A percentile compares a stretch with the other conserved stretches of the same genome.
Evolutionary conservation across 2,113 vertebrate species (phyloP).

Genomic region (Passer montanus): DNA sequence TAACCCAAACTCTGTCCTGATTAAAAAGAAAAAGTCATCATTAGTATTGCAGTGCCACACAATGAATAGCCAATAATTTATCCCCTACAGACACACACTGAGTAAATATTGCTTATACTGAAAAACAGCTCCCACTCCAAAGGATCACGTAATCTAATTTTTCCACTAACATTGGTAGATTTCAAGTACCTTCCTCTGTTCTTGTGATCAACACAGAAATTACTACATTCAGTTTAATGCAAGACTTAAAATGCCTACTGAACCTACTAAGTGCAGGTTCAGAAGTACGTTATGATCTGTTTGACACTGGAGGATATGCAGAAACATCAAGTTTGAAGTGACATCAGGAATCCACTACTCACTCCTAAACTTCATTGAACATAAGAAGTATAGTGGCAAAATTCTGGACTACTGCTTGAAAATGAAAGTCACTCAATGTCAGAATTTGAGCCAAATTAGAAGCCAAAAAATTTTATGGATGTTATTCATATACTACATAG

Average conservation of each 20-base stretch:
- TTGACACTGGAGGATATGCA: neutral
- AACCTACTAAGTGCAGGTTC: neutral
- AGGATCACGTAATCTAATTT: neutral
- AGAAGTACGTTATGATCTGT: neutral
- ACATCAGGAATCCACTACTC: neutral
- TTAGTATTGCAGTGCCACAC: neutral
- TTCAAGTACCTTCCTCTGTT: neutral
- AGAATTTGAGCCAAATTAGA: neutral
- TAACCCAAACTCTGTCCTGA: slow-evolving; percentile 97
- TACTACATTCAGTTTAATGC: neutral
- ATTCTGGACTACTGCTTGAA: neutral
- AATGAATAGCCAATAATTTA: neutral
- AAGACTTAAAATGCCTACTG: neutral
- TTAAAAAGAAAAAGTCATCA: neutral
- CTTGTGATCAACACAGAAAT: neutral
- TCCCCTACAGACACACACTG: neutral
- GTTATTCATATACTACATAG: neutral
- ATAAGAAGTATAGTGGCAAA: neutral
- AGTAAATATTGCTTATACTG: neutral
- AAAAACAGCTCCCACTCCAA: neutral
- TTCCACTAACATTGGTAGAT: neutral
- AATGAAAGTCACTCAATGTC: neutral
- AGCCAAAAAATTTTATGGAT: neutral
- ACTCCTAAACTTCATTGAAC: neutral
- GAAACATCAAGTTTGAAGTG: neutral